These are phyloP conservation scores for Morphnarchus princeps DNA, from an alignment of 2,113 vertebrate species.

Conservation along the genomic window DNA sequence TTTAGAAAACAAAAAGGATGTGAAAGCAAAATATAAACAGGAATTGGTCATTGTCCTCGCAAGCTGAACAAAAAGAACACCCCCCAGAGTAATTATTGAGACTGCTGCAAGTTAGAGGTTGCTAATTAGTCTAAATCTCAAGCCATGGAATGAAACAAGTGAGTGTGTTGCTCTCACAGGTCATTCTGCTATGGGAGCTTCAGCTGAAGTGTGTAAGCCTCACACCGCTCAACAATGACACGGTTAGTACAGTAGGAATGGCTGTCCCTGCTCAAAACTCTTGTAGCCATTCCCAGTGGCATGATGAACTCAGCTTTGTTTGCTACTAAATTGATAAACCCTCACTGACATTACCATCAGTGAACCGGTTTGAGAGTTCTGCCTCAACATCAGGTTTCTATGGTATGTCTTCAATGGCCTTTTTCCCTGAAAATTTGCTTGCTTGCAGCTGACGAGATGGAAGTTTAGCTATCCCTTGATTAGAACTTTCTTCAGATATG, in stretches of 20 bases:
- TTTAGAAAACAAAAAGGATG: background rate
- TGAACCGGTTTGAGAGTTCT: background rate
- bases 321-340: background rate
- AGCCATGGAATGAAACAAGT: background rate
- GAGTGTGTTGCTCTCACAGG: background rate
- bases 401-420: background rate
- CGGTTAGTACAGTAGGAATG: accelerated
- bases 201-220: background rate
- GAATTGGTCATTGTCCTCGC: background rate
- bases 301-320: background rate
- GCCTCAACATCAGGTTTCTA: background rate
- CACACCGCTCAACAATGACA: too few species aligned
- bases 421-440: background rate
- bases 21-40: background rate
- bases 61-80: background rate
- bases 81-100: background rate
- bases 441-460: background rate
- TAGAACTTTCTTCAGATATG: background rate
- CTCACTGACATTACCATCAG: accelerated
- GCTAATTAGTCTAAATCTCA: background rate
- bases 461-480: background rate
- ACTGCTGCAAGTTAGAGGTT: background rate
- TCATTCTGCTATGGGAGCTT: background rate
- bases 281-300: background rate
- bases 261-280: background rate